Evolutionary conservation across 2,113 vertebrate genomes (phyloP).

Genomic region (Terrapene triunguis): DNA sequence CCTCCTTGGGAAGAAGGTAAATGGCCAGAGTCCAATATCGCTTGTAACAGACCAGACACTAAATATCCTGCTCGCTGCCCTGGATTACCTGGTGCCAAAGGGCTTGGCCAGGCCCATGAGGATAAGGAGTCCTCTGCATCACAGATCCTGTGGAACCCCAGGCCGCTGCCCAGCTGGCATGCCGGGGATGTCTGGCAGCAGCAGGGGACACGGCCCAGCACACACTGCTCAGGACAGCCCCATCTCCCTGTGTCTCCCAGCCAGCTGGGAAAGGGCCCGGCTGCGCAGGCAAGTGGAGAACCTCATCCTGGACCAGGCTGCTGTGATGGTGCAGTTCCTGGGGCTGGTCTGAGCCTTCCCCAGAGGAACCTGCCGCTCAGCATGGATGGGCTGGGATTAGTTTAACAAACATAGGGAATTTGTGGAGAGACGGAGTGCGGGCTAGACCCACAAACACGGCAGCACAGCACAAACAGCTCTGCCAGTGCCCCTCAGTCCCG

Average conservation of each 20-base stretch:
- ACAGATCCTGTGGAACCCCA: background rate
- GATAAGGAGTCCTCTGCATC: fast-evolving
- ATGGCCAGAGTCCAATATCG: background rate
- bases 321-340: fast-evolving
- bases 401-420: background rate
- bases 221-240: background rate
- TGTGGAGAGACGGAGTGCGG: background rate
- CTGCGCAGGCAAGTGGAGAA: background rate
- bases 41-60: fast-evolving
- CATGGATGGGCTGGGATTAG: background rate
- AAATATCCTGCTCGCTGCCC: fast-evolving
- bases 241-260: background rate
- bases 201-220: background rate
- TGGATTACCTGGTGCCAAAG: fast-evolving
- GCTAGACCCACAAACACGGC: background rate
- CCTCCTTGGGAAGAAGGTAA: background rate
- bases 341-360: background rate
- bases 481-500: background rate
- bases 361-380: background rate
- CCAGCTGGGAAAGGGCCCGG: background rate
- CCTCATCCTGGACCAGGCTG: background rate
- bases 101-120: fast-evolving
- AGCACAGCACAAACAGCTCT: background rate
- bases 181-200: background rate
- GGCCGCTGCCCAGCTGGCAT: background rate